Percentiles rank a stretch among this genome's conserved stretches.
These are phyloP conservation scores for Eulimnadia texana DNA, from an alignment of 1,140 invertebrate species.

Conservation along the genomic window DNA sequence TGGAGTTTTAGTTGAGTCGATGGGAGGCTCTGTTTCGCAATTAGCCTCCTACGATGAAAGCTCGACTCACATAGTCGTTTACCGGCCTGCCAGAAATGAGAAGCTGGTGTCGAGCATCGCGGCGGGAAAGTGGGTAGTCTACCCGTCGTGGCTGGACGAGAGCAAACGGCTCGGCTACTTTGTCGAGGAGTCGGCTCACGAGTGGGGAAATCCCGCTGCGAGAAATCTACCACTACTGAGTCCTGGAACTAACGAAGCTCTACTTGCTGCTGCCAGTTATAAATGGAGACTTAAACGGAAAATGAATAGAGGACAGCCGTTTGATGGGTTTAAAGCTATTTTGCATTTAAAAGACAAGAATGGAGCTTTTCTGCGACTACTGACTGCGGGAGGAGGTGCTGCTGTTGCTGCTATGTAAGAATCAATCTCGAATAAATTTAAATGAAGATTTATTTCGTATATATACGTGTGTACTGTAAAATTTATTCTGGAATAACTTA, in stretches of 20 bases:
- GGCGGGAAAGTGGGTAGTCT: conserved; percentile 71
- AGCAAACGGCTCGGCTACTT: conserved; percentile 41
- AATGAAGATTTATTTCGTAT: not conserved
- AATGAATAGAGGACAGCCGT: conserved; percentile 34
- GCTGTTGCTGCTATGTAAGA: conserved; percentile 41
- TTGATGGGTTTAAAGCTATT: conserved; percentile 48
- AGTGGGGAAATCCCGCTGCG: conserved; percentile 50
- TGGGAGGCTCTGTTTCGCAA: conserved; percentile 51
- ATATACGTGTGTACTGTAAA: not conserved
- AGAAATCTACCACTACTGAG: conserved; percentile 31
- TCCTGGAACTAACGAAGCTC: conserved; percentile 32
- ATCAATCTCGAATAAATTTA: not conserved
- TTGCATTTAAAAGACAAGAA: conserved; percentile 46
- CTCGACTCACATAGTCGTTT: conserved; percentile 62
- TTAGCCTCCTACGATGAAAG: conserved; percentile 43
- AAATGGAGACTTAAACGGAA: conserved; percentile 43
- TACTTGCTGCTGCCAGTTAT: conserved; percentile 32
- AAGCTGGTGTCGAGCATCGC: conserved; percentile 70
- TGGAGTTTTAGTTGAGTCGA: conserved; percentile 36
- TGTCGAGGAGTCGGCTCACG: conserved; percentile 57
- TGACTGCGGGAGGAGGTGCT: conserved; percentile 52
- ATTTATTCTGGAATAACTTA: not conserved
- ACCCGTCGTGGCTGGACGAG: conserved; percentile 55
- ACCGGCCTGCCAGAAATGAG: conserved; percentile 59
- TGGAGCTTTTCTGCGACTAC: conserved; percentile 46